phyloP scores from a whole-genome alignment of 2,888 invertebrate species.

The Periphyllus acericola region DNA sequence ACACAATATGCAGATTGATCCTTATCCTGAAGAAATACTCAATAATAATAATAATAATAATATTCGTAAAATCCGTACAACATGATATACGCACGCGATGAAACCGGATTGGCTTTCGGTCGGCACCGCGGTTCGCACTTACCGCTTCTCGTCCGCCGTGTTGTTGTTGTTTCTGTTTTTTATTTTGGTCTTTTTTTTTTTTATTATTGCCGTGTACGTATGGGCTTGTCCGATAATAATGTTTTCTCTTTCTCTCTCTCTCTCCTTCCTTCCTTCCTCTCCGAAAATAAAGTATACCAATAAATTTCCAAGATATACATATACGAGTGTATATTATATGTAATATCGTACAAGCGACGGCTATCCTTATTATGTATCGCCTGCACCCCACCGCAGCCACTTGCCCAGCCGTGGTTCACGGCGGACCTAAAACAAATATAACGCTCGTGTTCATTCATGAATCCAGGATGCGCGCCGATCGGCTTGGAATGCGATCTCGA shows the following conservation, averaged over 20 bases:
- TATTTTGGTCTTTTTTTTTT: not conserved
- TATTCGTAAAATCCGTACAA: no score
- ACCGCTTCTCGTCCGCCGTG: not conserved
- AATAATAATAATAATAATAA: no score
- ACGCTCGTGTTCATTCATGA: constrained; percentile 47
- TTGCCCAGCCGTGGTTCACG: not conserved
- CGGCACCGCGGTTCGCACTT: constrained; percentile 23
- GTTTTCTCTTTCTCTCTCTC: not conserved
- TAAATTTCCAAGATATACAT: constrained; percentile 33
- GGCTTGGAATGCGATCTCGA: constrained; percentile 36
- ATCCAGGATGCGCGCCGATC: constrained; percentile 24
- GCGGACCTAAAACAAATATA: constrained; percentile 32
- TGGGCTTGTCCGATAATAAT: constrained; percentile 10
- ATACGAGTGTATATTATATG: not conserved
- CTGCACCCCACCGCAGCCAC: no score
- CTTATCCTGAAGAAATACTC: no score
- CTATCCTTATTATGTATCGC: not conserved
- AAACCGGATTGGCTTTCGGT: constrained; percentile 30
- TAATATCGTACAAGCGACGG: constrained; percentile 12
- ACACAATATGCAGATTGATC: no score
- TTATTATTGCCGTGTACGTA: constrained; percentile 5
- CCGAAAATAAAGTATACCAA: constrained; percentile 33
- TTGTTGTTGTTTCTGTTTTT: not conserved
- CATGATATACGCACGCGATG: no score
- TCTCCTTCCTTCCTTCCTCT: not conserved